Base-by-base conservation (phyloP, 2,888 invertebrate species). In the Mythimna pallens region DNA sequence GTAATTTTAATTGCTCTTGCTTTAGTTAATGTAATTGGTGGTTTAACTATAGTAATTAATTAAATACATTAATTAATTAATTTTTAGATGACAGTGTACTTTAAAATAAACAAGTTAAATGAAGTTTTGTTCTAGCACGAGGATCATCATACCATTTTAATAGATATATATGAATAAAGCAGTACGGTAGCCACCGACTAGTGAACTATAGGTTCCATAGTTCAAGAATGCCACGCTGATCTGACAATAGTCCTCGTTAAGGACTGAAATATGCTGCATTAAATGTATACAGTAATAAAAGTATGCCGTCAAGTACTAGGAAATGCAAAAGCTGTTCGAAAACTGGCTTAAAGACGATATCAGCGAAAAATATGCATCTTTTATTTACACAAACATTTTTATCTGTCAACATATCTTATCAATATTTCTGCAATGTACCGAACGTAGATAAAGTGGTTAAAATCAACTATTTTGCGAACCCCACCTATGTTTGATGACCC, bases 401-500 rank as follows among this genome's bases (percentile, higher is more conserved):
- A 95, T 94, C 95, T 90, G 84, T 86, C 79, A 86, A 78, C 85
- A 87, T 88, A 95, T 95, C 95, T 95, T 94, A 95, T 95, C 95
- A 87, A 90, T 91, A 90, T 92, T 94, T 95, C 94, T 95, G 95
- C 94, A 95, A 92, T 89, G 91, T 92, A 90, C 89, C 84, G 84
- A 90, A 86, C 83, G 89, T 81, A 92, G 95, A 95, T 95, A 95
- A 94, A 89, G 82, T 67, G 73, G 69, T 87, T 92, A 91, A 90
- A 88, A 84, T 81, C 82, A 81, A 91, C 88, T 93, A 92, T 95
- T 95, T 95, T 88, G 95, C 95, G 88, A 93, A 93, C 94, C 92
- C 90, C 93, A 88, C 95, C 95, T 94, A 92, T 95, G 93, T 95
- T 95, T 94, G 93, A 86, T 94, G 94, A 94, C 95, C 95, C 88